A percentile compares a stretch with the other conserved stretches of the same genome.
Evolutionary conservation across 2,797 vertebrate genomes (phyloP).

Genomic region (Cynopterus sphinx): DNA sequence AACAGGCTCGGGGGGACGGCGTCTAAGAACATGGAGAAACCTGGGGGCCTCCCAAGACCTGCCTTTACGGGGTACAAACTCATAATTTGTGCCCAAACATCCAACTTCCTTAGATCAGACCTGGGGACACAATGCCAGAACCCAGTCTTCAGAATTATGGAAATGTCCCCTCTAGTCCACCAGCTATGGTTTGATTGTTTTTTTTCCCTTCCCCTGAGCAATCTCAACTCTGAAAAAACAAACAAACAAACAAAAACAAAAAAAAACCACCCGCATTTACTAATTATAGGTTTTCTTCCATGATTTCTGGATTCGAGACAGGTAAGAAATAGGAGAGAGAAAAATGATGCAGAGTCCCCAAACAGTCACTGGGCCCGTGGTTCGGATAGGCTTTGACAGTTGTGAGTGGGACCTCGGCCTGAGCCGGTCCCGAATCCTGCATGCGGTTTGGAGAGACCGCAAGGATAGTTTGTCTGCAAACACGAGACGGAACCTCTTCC

Average conservation of each 20-base stretch:
- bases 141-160: not conserved
- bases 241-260: too few species aligned
- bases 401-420: not conserved
- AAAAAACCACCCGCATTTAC: constrained; percentile 2
- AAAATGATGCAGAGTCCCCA: constrained; percentile 63
- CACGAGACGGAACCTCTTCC: not conserved
- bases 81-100: not conserved
- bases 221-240: constrained; percentile 31
- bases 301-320: constrained; percentile 49
- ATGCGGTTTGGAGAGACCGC: not conserved
- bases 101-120: not conserved
- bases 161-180: not conserved
- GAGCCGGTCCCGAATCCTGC: constrained; percentile 5
- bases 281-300: constrained; percentile 42
- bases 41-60: not conserved
- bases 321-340: constrained; percentile 73
- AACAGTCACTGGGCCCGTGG: constrained; percentile 66
- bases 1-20: not conserved
- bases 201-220: not conserved
- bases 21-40: not conserved
- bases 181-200: not conserved
- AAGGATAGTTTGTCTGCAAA: not conserved
- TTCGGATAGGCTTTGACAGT: constrained; percentile 53
- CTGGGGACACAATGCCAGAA: not conserved
- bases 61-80: not conserved